Evolutionary conservation across 1,140 invertebrate species (phyloP).

Genomic region (Metaphire vulgaris): DNA sequence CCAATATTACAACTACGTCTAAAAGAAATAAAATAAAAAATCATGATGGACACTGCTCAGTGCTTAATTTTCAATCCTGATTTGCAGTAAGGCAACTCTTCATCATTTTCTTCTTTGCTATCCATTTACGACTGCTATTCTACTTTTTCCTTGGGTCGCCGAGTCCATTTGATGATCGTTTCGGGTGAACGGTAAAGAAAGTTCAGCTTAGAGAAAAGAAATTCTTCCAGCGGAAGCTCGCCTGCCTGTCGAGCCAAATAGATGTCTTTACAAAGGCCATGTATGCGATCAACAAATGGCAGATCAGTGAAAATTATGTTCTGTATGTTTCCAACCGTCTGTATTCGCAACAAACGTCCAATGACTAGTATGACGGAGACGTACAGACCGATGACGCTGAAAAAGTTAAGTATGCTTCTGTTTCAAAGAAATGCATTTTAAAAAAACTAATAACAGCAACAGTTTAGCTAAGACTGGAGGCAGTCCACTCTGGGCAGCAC

Average conservation of each 20-base stretch:
- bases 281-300: slow-evolving; percentile 86
- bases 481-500: neutral
- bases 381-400: slow-evolving; percentile 87
- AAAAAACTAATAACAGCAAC: neutral
- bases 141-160: slow-evolving; percentile 19
- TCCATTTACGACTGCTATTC: slow-evolving; percentile 1
- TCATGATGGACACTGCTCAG: too few species aligned
- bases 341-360: slow-evolving; percentile 75
- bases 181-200: slow-evolving; percentile 97
- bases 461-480: too few species aligned
- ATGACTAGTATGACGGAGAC: slow-evolving; percentile 92
- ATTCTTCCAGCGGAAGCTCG: slow-evolving; percentile 89
- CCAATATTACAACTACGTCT: too few species aligned
- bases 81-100: neutral
- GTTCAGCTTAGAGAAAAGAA: slow-evolving; percentile 95
- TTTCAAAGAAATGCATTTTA: neutral
- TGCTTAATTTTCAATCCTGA: too few species aligned
- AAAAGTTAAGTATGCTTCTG: neutral
- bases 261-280: slow-evolving; percentile 86
- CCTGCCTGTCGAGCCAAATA: slow-evolving; percentile 92
- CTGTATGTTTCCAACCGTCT: slow-evolving; percentile 66
- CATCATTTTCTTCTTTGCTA: neutral
- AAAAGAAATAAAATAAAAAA: too few species aligned
- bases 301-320: slow-evolving; percentile 93
- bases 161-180: slow-evolving; percentile 91